Evolutionary conservation across 2,888 invertebrate genomes (phyloP).

Genomic region (Ectemnius lituratus): DNA sequence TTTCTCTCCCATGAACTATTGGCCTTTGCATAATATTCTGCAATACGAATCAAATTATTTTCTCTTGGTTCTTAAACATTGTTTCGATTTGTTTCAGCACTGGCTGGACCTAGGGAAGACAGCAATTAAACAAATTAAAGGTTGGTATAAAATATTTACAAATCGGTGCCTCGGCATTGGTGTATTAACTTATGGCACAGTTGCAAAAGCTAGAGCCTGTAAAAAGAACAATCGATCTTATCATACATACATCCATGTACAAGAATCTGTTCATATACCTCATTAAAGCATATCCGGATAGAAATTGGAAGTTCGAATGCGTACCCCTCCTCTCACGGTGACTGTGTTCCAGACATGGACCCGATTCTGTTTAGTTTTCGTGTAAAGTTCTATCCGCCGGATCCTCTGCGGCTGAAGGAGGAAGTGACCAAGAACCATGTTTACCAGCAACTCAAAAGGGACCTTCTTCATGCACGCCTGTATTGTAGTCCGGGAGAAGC

Average conservation of each 20-base stretch:
- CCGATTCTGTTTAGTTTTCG: constrained; percentile 96
- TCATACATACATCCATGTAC: no score
- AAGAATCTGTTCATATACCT: no score
- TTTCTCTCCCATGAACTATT: no score
- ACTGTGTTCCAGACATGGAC: constrained; percentile 86
- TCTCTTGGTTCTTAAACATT: neutral
- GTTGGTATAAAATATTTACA: constrained; percentile 77
- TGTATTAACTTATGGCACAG: neutral
- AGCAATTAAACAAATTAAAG: constrained; percentile 94
- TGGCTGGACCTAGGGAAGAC: constrained; percentile 96
- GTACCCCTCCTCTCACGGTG: constrained; percentile 25
- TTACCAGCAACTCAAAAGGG: constrained; percentile 95
- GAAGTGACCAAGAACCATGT: constrained; percentile 97
- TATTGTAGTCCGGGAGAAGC: constrained; percentile 95
- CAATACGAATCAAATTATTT: neutral
- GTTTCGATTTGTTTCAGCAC: constrained; percentile 83
- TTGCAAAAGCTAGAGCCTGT: neutral
- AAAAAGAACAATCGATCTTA: no score
- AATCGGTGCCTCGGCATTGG: neutral
- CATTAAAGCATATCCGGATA: no score
- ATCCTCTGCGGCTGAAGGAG: constrained; percentile 94
- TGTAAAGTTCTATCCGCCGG: constrained; percentile 98
- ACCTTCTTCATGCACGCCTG: constrained; percentile 95
- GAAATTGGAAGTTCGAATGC: neutral
- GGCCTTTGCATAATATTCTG: no score